Evolutionary conservation across 1,140 invertebrate genomes (phyloP), one percentile per base, ranked within the genome.

Genomic region (Drosophila busckii): DNA sequence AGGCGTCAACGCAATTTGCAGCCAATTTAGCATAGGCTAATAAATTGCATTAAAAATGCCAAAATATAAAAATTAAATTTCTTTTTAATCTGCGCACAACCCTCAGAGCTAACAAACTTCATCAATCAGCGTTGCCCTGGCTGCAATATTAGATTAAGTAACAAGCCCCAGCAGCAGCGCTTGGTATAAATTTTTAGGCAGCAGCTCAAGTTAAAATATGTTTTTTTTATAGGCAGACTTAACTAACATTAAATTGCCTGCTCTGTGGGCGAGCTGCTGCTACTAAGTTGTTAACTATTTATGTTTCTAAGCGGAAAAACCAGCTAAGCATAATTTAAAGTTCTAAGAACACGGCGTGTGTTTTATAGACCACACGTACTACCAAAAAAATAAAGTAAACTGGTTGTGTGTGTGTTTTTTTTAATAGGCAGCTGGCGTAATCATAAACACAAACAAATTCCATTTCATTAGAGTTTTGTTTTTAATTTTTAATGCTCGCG

Each of bases 21-120:
- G 73, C 55, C 73, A 80, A 80, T 80, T 80, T 80, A n/a, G 42
- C 60, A 16, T 29, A 42, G 46, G 75, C 64, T 80, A 82, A 80
- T 80, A 82, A 80, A 80, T 80, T 70, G 60, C 71, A 71, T 82
- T 80, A 80, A 80, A 68, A 65, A 80, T 80, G 65, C 66, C 31
- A n/a, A n/a, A n/a, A n/a, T n/a, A n/a, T n/a, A n/a, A 50, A 64
- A 73, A 69, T 60, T 53, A 48, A 61, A 68, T 78, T 76, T 42
- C 31, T 2, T 59, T 50, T 41, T 66, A 48, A 66, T 66, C 52
- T 26, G 54, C 7, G 15, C 31, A 42, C 52, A 34, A 16, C 41
- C 20, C 35, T 35, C 26, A 31, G 9, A 34, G 2, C 13, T 13
- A 20, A 7, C 23, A 19, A 4, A 48, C 1, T 22, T 20, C n/a